Evolutionary conservation across 2,113 vertebrate species (phyloP), one percentile per base, ranked within the genome.

Genomic region (Anhinga anhinga): DNA sequence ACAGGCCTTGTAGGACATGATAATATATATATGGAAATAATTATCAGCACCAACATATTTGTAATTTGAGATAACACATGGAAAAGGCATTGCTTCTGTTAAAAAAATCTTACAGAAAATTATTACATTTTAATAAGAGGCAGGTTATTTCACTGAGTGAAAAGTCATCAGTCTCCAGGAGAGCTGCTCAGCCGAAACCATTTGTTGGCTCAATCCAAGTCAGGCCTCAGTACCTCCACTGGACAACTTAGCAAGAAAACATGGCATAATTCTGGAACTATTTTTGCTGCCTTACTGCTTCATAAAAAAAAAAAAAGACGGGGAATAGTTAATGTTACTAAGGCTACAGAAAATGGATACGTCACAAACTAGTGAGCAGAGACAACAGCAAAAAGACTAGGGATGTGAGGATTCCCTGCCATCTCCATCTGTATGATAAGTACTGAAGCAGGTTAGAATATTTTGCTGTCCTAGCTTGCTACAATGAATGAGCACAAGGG

Each of bases 11-110:
- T 26, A 96, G 90, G 94, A 97, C 96, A 88, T 38, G 90, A 85
- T 97, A 97, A 97, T 96, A 97, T 97, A 97, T 98, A 97, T 88
- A 96, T 96, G 88, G 80, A 97, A 98, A 98, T 97, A 97, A 90
- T 95, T 93, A 96, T 77, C 94, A 95, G 71, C 87, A 93, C 67
- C 78, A 95, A 97, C 76, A 93, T 95, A 95, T 53, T 95, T 86
- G 93, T 95, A 96, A 93, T 94, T 89, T 91, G 88, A 95, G 77
- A 96, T 95, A 97, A 96, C 47, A 80, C 42, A 89, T 32, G 61
- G 90, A 89, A 95, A 91, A 95, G 16, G 36, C 49, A 81, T 32
- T 83, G n/a, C 40, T 71, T 88, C 88, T 71, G 27, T 83, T 82
- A 77, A 92, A 96, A 92, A 86, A 81, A 44, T 32, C 65, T 79